These are phyloP conservation scores for Ceyx margarethae DNA, from an alignment of 2,113 vertebrate species.

Conservation along the genomic window DNA sequence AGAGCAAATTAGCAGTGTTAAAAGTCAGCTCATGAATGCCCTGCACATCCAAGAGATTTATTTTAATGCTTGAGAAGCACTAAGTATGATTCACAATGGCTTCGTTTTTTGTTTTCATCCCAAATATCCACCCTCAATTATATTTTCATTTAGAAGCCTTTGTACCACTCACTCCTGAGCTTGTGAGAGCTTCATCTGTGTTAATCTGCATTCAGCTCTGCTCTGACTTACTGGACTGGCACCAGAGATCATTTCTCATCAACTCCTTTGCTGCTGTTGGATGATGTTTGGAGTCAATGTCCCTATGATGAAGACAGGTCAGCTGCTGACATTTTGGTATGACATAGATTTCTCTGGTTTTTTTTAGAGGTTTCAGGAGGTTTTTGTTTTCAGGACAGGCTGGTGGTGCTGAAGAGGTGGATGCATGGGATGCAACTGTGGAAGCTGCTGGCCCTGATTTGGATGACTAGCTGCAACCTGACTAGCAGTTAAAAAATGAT, in stretches of 20 bases:
- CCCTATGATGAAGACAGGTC: background rate
- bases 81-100: background rate
- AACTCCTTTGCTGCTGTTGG: background rate
- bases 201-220: background rate
- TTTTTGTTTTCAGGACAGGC: background rate
- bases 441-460: background rate
- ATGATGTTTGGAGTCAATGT: background rate
- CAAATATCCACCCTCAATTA: background rate
- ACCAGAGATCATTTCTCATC: background rate
- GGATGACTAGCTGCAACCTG: background rate
- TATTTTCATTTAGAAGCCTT: background rate
- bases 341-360: background rate
- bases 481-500: background rate
- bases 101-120: slow-evolving; percentile 6
- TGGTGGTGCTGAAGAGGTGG: background rate
- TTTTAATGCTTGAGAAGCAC: slow-evolving; percentile 4
- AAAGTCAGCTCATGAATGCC: background rate
- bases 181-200: background rate
- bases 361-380: background rate
- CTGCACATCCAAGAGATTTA: background rate
- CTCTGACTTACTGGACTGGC: background rate
- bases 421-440: background rate
- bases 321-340: background rate
- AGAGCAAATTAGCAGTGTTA: background rate
- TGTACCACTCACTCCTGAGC: background rate